A percentile compares a stretch with the other conserved stretches of the same genome.
Evolutionary conservation across 2,888 invertebrate species (phyloP).

Genomic region (Aspidapion aeneum): DNA sequence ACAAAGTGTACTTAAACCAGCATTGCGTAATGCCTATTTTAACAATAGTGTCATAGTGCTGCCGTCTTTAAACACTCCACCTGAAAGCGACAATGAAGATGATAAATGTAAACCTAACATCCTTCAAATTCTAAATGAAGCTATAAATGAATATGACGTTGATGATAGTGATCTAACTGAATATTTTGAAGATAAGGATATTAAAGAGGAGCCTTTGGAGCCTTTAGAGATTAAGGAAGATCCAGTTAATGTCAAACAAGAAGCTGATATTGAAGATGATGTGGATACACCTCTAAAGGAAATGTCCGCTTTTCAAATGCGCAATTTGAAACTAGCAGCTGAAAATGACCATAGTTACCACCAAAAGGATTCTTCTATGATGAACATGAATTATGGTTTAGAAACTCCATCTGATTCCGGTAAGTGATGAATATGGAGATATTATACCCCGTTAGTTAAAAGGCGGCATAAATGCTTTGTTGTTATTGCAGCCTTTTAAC

Average conservation of each 20-base stretch:
- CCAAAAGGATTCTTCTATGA: constrained; percentile 53
- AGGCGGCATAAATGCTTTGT: too few relatives aligned
- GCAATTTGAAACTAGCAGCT: constrained; percentile 42
- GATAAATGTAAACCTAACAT: constrained; percentile 29
- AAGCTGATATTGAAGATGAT: constrained; percentile 37
- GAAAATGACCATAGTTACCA: constrained; percentile 67
- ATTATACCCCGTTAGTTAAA: too few relatives aligned
- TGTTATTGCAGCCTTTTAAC: too few relatives aligned
- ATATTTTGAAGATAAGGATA: constrained; percentile 38
- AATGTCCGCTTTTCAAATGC: constrained; percentile 19
- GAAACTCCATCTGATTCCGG: constrained; percentile 91
- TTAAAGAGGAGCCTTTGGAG: constrained; percentile 39
- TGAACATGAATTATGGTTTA: constrained; percentile 66
- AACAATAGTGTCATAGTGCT: constrained; percentile 3
- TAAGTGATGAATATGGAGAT: too few relatives aligned
- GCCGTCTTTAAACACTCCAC: constrained; percentile 38
- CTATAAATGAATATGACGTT: constrained; percentile 39
- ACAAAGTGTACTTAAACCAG: constrained; percentile 37
- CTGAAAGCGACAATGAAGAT: constrained; percentile 48
- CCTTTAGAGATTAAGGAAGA: constrained; percentile 42
- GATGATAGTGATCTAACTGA: constrained; percentile 41
- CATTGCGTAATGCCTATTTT: constrained; percentile 20
- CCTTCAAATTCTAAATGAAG: constrained; percentile 37
- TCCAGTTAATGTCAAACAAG: constrained; percentile 33
- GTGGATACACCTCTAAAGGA: constrained; percentile 24